Evolutionary conservation across 2,888 invertebrate species (phyloP).

Genomic region (Amphipoea oculea): DNA sequence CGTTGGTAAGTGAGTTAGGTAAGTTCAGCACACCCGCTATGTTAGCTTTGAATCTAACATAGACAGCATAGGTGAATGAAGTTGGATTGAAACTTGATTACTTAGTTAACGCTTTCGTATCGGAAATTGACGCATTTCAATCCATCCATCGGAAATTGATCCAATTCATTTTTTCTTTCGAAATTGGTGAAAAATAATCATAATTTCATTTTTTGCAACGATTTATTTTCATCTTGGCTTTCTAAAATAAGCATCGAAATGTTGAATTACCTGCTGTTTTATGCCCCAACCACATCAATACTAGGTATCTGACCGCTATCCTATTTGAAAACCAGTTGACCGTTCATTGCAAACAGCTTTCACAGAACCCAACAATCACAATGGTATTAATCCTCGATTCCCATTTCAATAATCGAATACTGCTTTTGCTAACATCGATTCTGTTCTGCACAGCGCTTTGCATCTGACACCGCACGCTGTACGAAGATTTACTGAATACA

Average conservation of each 20-base stretch:
- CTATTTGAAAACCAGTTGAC: constrained; percentile 42
- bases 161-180: neutral
- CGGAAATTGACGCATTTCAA: neutral
- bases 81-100: constrained; percentile 25
- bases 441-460: constrained; percentile 66
- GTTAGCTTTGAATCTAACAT: constrained; percentile 55
- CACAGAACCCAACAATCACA: constrained; percentile 63
- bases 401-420: constrained; percentile 70
- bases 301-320: constrained; percentile 12
- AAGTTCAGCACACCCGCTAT: constrained; percentile 40
- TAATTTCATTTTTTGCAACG: neutral
- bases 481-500: constrained; percentile 75
- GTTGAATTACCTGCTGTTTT: constrained; percentile 23
- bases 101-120: constrained; percentile 2
- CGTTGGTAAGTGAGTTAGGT: constrained; percentile 68
- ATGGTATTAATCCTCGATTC: constrained; percentile 68
- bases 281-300: constrained; percentile 16
- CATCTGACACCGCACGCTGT: constrained; percentile 72
- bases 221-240: constrained; percentile 15
- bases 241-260: constrained; percentile 1
- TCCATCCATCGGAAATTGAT: neutral
- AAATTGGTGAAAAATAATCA: neutral
- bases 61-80: constrained; percentile 37
- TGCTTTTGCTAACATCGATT: constrained; percentile 68
- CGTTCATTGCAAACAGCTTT: constrained; percentile 54